Evolutionary conservation across 2,113 vertebrate species (phyloP).

Genomic region (Trogon surrucura): DNA sequence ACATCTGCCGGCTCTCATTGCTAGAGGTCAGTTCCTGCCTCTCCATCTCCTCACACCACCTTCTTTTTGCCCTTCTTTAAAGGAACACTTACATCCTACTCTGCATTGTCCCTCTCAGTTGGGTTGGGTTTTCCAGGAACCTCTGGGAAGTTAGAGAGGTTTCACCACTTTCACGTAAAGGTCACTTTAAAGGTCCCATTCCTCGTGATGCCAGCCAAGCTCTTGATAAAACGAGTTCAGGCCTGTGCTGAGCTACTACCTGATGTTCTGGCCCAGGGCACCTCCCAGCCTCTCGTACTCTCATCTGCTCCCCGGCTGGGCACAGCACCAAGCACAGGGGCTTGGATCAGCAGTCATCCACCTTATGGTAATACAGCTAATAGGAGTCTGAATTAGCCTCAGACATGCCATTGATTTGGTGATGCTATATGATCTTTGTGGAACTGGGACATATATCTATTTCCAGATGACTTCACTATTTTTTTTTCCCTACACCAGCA

Average conservation of each 20-base stretch:
- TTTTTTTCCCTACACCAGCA: constrained; percentile 54
- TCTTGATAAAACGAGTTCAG: neutral
- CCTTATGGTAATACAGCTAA: neutral
- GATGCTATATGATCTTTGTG: neutral
- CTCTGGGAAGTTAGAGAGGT: neutral
- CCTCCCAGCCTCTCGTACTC: fast-evolving
- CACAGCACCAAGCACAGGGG: neutral
- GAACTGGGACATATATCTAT: neutral
- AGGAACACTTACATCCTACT: neutral
- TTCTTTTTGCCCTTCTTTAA: neutral
- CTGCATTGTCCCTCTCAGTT: neutral
- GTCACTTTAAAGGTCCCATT: neutral
- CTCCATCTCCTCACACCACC: neutral
- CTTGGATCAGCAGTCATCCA: neutral
- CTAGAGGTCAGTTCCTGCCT: neutral
- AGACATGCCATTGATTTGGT: neutral
- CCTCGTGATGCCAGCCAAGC: neutral
- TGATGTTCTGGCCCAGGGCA: neutral
- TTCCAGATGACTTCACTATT: constrained; percentile 17
- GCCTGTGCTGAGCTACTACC: neutral
- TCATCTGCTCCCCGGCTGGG: neutral
- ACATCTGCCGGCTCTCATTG: neutral
- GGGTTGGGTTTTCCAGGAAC: neutral
- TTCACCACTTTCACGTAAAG: neutral
- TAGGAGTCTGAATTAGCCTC: neutral